phyloP scores from a whole-genome alignment of 2,888 invertebrate genomes.

The Ophion costatus region DNA sequence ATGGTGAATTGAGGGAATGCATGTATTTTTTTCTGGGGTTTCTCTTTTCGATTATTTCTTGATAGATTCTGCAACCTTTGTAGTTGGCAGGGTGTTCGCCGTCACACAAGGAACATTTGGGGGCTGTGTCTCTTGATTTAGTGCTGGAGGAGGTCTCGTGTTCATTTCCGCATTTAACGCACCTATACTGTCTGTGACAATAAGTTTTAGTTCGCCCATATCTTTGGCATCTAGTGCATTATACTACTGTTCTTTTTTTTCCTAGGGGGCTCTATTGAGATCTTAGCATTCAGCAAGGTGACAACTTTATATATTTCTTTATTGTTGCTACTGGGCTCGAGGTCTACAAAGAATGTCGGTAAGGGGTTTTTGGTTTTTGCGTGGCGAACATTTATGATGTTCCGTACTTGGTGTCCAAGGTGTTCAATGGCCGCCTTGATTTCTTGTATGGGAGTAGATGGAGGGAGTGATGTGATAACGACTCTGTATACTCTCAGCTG shows the following conservation, averaged over 20 bases:
- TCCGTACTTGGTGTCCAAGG: not conserved
- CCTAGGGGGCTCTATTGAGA: not conserved
- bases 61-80: not conserved
- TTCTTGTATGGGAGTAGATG: not conserved
- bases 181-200: too few species aligned
- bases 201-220: not conserved
- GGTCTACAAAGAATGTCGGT: too few species aligned
- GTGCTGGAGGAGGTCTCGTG: too few species aligned
- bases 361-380: too few species aligned
- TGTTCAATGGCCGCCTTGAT: not conserved
- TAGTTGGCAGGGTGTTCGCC: not conserved
- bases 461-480: not conserved
- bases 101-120: too few species aligned
- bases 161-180: too few species aligned
- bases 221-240: conserved; percentile 13
- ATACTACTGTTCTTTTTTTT: conserved; percentile 2
- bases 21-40: not conserved
- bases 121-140: too few species aligned
- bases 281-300: not conserved
- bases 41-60: not conserved
- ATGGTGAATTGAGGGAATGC: not conserved
- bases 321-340: not conserved
- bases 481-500: not conserved
- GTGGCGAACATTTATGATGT: too few species aligned
- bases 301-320: not conserved